Conservation (phyloP, 2,113 vertebrate genomes). For the Erinaceus europaeus region DNA sequence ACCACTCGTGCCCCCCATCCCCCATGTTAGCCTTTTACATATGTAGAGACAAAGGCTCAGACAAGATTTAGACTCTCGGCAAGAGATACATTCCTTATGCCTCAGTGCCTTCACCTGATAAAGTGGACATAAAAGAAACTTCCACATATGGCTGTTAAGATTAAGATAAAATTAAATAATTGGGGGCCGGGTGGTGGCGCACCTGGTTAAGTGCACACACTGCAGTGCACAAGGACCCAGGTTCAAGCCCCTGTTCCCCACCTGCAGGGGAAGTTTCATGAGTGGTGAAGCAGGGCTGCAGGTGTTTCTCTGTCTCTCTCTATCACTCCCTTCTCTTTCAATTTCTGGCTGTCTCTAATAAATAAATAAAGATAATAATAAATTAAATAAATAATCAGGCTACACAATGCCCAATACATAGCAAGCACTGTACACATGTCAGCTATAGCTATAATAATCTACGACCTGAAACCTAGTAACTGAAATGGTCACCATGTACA, state of each 20-base stretch:
- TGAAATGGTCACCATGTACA: background rate
- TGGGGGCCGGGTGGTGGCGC: too few species aligned
- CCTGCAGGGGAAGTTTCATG: too few species aligned
- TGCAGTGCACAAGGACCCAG: too few species aligned
- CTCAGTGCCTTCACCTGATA: background rate
- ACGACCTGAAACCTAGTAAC: too few species aligned
- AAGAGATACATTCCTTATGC: background rate
- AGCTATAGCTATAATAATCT: background rate
- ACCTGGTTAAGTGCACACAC: too few species aligned
- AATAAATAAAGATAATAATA: too few species aligned
- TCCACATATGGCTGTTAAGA: background rate
- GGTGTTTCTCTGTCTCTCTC: too few species aligned
- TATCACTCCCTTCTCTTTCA: too few species aligned
- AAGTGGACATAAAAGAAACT: background rate
- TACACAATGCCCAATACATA: background rate
- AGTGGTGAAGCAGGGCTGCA: too few species aligned
- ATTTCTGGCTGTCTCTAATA: too few species aligned
- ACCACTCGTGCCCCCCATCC: too few species aligned
- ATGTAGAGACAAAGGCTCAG: background rate
- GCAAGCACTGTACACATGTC: background rate
- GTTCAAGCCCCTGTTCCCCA: too few species aligned
- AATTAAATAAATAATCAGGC: background rate
- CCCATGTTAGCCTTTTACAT: background rate
- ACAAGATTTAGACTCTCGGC: background rate
- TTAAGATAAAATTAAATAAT: background rate